Conservation (phyloP, 2,888 invertebrate genomes). For the Agriopis aurantiaria region DNA sequence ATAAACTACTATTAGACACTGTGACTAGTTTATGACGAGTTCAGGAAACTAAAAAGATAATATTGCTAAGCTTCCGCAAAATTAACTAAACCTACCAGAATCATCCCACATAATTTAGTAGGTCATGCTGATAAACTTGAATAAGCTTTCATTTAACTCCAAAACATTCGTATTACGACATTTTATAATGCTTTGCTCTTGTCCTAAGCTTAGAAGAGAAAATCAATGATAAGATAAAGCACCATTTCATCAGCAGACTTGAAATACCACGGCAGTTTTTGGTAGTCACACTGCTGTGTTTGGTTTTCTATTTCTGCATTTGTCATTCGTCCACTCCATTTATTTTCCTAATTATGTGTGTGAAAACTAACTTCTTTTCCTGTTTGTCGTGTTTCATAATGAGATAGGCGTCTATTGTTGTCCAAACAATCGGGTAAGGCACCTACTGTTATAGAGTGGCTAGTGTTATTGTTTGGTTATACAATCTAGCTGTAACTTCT, state of each 20-base stretch:
- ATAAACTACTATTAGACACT: no score
- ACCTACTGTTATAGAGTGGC: neutral
- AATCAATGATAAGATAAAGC: neutral
- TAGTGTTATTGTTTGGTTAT: conserved; percentile 15
- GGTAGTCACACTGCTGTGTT: conserved; percentile 33
- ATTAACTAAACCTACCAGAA: neutral
- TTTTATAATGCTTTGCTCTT: neutral
- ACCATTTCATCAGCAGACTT: conserved; percentile 1
- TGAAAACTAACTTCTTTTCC: conserved; percentile 32
- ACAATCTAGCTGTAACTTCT: conserved; percentile 1
- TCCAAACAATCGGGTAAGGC: conserved; percentile 33
- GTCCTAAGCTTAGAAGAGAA: neutral
- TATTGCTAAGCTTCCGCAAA: neutral
- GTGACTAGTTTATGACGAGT: neutral
- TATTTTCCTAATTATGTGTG: conserved; percentile 33
- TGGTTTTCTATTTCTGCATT: conserved; percentile 37
- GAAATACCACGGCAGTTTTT: conserved; percentile 17
- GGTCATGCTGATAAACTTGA: conserved; percentile 9
- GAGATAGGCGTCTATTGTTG: conserved; percentile 33
- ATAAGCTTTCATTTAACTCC: neutral
- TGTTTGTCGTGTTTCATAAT: conserved; percentile 20
- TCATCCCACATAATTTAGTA: conserved; percentile 5
- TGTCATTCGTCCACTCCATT: conserved; percentile 37
- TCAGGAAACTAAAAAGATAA: conserved; percentile 1
- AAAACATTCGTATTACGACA: no score